phyloP scores from a whole-genome alignment of 2,113 vertebrate species.

The Oceanodroma tethys region DNA sequence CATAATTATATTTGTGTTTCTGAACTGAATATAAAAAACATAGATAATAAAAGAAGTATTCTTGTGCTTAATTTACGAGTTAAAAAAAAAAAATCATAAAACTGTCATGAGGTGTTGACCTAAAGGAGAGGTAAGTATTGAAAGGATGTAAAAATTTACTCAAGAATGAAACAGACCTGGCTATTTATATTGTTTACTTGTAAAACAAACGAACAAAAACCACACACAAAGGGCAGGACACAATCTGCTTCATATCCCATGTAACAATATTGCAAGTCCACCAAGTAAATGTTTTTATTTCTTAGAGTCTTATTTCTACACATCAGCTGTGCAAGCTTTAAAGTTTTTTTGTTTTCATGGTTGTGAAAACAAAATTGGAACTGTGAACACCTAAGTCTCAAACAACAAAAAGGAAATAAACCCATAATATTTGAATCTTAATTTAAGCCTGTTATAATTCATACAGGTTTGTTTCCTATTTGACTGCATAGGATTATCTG shows the following conservation, averaged over 20 bases:
- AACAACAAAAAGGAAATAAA: not conserved
- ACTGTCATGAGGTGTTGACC: accelerated
- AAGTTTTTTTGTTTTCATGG: not conserved
- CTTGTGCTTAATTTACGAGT: not conserved
- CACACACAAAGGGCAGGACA: not conserved
- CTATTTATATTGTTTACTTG: not conserved
- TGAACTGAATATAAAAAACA: not conserved
- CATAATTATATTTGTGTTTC: not conserved
- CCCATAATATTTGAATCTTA: not conserved
- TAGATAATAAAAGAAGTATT: not conserved
- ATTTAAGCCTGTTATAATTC: not conserved
- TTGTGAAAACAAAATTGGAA: not conserved
- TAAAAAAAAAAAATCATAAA: not conserved
- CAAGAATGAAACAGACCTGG: not conserved
- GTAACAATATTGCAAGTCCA: not conserved
- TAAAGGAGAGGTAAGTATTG: not conserved
- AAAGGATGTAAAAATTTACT: not conserved
- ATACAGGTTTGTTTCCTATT: not conserved
- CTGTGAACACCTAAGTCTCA: not conserved
- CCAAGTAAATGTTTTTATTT: not conserved
- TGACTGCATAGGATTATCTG: not conserved
- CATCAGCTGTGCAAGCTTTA: not conserved
- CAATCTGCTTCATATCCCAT: not conserved
- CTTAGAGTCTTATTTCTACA: not conserved
- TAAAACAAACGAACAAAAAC: not conserved